Evolutionary conservation across 2,113 vertebrate species (phyloP).

Genomic region (Pollimyrus isidori): DNA sequence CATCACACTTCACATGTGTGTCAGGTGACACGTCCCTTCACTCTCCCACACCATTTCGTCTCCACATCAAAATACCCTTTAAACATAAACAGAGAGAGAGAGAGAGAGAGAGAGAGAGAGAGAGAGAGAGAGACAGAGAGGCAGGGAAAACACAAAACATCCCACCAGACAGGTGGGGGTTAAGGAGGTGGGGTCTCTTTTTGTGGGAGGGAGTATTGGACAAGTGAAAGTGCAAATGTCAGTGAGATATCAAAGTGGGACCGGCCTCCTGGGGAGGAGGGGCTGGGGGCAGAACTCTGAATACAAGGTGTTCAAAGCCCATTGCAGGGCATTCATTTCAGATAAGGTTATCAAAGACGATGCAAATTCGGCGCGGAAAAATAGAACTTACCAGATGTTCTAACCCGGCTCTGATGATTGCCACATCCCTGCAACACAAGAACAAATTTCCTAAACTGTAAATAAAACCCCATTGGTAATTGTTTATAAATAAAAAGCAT

Average conservation of each 20-base stretch:
- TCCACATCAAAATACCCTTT: conserved; percentile 71
- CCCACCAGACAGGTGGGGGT: background rate
- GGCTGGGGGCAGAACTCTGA: conserved; percentile 58
- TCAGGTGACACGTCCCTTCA: conserved; percentile 54
- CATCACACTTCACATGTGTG: conserved; percentile 5
- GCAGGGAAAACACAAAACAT: conserved; percentile 44
- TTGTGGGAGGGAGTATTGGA: conserved; percentile 52
- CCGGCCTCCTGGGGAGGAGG: conserved; percentile 60
- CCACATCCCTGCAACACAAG: conserved; percentile 81
- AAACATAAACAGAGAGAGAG: conserved; percentile 55
- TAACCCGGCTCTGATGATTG: conserved; percentile 85
- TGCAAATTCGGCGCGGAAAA: conserved; percentile 78
- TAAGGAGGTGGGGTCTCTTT: conserved; percentile 34
- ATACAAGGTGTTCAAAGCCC: conserved; percentile 74
- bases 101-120: conserved; percentile 30
- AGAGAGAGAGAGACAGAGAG: too few species aligned
- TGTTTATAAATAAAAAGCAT: conserved; percentile 18
- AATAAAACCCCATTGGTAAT: conserved; percentile 55
- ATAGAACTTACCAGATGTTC: conserved; percentile 98
- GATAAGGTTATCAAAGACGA: conserved; percentile 82
- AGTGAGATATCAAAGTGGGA: conserved; percentile 68
- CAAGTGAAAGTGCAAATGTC: conserved; percentile 76
- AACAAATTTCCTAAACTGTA: conserved; percentile 76
- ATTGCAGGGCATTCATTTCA: conserved; percentile 74
- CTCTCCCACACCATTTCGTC: conserved; percentile 60